Evolutionary conservation across 2,888 invertebrate species (phyloP).

Genomic region (Conomelus anceps): DNA sequence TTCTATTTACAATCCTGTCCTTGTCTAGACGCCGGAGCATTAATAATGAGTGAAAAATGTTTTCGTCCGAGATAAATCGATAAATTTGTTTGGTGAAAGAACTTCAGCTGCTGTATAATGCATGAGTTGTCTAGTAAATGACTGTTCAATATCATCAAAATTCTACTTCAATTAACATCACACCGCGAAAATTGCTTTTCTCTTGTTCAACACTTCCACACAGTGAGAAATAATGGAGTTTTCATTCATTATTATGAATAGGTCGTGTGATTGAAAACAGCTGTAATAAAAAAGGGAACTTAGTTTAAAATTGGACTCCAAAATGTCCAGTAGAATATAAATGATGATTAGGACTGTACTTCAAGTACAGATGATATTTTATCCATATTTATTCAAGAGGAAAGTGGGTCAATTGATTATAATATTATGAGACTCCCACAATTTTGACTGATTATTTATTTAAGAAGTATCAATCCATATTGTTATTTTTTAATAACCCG

Average conservation of each 20-base stretch:
- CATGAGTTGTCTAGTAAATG: not conserved
- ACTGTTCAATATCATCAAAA: not conserved
- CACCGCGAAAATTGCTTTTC: not conserved
- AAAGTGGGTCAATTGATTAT: too few species aligned
- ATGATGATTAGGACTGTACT: not conserved
- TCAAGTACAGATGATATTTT: too few species aligned
- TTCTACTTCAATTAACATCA: not conserved
- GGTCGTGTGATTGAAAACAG: not conserved
- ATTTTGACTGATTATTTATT: too few species aligned
- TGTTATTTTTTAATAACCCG: too few species aligned
- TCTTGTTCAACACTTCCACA: not conserved
- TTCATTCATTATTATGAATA: not conserved
- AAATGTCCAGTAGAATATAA: not conserved
- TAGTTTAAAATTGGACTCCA: not conserved
- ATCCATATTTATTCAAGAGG: too few species aligned
- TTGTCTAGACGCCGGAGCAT: not conserved
- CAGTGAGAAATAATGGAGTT: not conserved
- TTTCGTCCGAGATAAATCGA: not conserved
- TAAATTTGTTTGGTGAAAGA: not conserved
- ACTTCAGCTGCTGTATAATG: not conserved
- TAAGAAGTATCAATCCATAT: too few species aligned
- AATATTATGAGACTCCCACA: too few species aligned
- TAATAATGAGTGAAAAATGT: not conserved
- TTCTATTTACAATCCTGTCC: not conserved
- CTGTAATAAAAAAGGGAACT: not conserved